These are phyloP conservation scores for Tragulus kanchil DNA, from an alignment of 2,113 vertebrate genomes.

Conservation along the genomic window DNA sequence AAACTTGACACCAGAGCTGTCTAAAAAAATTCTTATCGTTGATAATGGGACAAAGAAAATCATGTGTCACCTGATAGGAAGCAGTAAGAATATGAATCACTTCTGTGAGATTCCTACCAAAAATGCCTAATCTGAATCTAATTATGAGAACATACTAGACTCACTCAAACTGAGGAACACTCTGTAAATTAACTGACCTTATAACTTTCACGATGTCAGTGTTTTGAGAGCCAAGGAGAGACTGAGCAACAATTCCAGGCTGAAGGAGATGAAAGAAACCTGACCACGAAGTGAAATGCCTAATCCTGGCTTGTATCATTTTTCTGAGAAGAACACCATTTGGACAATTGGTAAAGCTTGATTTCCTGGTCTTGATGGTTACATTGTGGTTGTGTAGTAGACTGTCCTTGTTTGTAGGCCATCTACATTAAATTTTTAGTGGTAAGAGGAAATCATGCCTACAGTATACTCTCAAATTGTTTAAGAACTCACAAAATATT, in stretches of 20 bases:
- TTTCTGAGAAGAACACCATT: neutral
- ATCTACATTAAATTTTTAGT: neutral
- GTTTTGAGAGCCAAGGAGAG: neutral
- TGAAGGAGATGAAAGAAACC: neutral
- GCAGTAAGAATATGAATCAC: neutral
- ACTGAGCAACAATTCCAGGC: neutral
- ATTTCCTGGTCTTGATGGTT: neutral
- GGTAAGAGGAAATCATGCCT: neutral
- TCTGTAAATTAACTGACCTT: neutral
- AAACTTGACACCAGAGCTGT: neutral
- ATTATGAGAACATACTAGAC: neutral
- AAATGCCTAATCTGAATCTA: neutral
- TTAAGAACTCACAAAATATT: neutral
- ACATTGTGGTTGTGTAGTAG: fast-evolving
- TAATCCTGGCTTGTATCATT: too few species aligned
- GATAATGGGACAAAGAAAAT: neutral
- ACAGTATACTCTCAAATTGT: neutral
- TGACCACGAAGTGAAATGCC: neutral
- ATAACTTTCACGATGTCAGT: neutral
- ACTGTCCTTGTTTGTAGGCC: neutral
- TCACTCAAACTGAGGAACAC: neutral
- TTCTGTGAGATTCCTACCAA: neutral
- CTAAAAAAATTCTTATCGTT: neutral
- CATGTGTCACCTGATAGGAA: neutral
- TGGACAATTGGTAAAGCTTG: too few species aligned